Percentiles rank a stretch among this genome's conserved stretches.
Evolutionary conservation across 2,797 vertebrate species (phyloP).

Genomic region (Apodemus agrarius): DNA sequence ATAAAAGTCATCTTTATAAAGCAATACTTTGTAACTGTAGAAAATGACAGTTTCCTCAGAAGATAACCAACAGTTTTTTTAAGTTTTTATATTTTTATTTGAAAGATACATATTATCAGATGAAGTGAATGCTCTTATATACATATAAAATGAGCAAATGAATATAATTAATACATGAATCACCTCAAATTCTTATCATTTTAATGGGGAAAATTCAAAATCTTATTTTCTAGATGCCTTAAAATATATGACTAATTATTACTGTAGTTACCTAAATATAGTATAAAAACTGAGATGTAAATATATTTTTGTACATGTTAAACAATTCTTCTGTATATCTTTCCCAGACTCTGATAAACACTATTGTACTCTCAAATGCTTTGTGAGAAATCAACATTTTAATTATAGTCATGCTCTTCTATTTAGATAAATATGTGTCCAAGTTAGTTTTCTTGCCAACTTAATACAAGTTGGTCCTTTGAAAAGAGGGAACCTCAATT

Average conservation of each 20-base stretch:
- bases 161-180: neutral
- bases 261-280: no score
- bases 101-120: neutral
- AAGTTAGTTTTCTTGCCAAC: neutral
- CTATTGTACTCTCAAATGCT: neutral
- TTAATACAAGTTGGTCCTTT: neutral
- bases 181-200: neutral
- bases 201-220: neutral
- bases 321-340: neutral
- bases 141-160: neutral
- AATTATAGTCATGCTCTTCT: conserved; percentile 26
- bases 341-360: neutral
- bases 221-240: neutral
- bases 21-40: conserved; percentile 43
- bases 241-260: neutral
- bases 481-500: neutral
- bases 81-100: neutral
- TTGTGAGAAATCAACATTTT: neutral
- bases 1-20: conserved; percentile 63
- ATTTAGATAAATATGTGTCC: neutral
- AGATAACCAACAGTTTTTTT: neutral
- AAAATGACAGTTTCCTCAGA: conserved; percentile 46
- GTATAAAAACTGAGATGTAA: neutral
- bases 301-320: neutral
- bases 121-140: neutral